Evolutionary conservation across 2,113 vertebrate genomes (phyloP), one percentile per base, ranked within the genome.

Genomic region (Centrocercus urophasianus): DNA sequence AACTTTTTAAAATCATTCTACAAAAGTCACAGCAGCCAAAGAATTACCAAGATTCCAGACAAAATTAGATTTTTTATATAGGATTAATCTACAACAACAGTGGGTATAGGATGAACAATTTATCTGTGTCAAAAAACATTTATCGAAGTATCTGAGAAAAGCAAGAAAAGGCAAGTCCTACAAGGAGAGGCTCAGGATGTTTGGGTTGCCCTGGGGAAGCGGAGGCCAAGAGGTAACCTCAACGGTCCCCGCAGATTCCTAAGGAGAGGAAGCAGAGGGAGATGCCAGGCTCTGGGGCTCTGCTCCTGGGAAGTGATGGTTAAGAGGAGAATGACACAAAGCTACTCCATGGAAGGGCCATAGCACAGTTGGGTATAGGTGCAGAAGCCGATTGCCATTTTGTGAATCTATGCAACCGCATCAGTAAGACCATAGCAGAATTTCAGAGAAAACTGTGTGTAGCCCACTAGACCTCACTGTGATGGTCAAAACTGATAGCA

Each of bases 361-460:
- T 48, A 27, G 54, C 11, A 63, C 8, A 74, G 34, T 18, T 30
- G 21, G 12, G 10, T 27, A 43, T 16, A 56, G 25, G 8, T n/a
- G 30, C 15, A 69, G 27, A 30, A 56, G 25, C 66, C 20, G 36
- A 67, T 5, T 17, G 17, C 38, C 22, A 9, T 32, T 42, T n/a
- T 82, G 28, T 38, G 21, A 45, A 61, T 22, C 65, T 60, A 17
- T 57, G 30, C 24, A 43, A 38, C 17, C 36, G 6, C 17, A 36
- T 30, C 42, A 43, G 25, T 50, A 34, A 34, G 27, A 75, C 13
- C 27, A 40, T 13, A 3, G 22, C 27, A 57, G 1, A 22, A 80
- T 14, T 36, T 50, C 27, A 59, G 42, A 84, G 47, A n/a, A 88
- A 69, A 8, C 14, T 22, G 27, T 5, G 18, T 0, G 0, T 28